Base-by-base conservation (phyloP, 2,888 invertebrate species). In the Sturmia bella region DNA sequence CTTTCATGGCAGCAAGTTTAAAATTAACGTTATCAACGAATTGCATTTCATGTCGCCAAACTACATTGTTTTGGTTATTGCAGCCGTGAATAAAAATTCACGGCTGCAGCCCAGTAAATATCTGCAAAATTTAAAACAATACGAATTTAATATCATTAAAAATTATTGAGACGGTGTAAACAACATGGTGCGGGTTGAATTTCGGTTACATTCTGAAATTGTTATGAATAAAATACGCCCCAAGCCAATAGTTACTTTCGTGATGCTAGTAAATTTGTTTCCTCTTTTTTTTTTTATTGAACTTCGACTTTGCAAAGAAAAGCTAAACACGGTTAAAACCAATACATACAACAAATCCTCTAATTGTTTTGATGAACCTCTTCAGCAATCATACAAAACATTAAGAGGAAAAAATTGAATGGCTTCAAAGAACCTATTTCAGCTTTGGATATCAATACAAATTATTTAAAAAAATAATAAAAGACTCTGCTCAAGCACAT, bases 1-100 rank as follows among this genome's bases (percentile, higher is more conserved):
- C 15, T 61, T 17, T 24, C 19, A 54, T 68, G 48, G 63, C 84
- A 81, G 82, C 70, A 82, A 80, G 69, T 69, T 61, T 61, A 50
- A 83, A 80, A 84, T 84, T 84, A 83, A 83, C 56, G 52, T 75
- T 80, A 77, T 75, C 80, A 75, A 74, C 76, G 77, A 83, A 82
- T 83, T 80, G 72, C 70, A 68, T 72, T 68, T 74, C 59, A 57
- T 73, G 76, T 41, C 39, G 69, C 54, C 39, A 66, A 73, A 73
- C 76, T 68, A 32, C 76, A 73, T 77, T 66, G 59, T 32, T 43
- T 19, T 7, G 39, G 19, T 9, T 19, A 13, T 1, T 13, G 32
- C 45, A 37, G 19, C 12, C 3, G 3, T 1, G n/a, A n/a, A 12
- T 32, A 13, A 7, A 7, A 13, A 37, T 19, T 27, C 9, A 15